A percentile compares a stretch with the other conserved stretches of the same genome.
Evolutionary conservation across 1,140 invertebrate genomes (phyloP).

Genomic region (Drosophila ambigua): DNA sequence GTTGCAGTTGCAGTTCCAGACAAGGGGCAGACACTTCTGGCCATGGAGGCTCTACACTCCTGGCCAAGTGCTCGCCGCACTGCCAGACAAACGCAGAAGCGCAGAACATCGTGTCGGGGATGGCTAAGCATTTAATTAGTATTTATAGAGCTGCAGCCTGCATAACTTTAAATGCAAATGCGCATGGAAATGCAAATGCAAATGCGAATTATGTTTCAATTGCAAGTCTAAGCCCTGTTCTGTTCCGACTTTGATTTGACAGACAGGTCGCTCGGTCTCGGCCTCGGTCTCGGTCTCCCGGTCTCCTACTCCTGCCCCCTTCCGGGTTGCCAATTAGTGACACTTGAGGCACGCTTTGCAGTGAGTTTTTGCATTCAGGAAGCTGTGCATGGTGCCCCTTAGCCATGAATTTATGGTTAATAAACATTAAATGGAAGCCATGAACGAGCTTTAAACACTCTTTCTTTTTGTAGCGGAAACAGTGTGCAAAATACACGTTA

Average conservation of each 20-base stretch:
- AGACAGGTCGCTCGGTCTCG: neutral
- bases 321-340: constrained; percentile 36
- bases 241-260: constrained; percentile 22
- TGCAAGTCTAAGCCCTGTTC: constrained; percentile 16
- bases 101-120: constrained; percentile 27
- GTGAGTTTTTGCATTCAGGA: constrained; percentile 17
- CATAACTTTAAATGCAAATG: constrained; percentile 63
- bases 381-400: neutral
- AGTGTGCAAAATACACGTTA: neutral
- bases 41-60: constrained; percentile 8
- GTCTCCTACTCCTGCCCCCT: neutral
- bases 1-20: neutral
- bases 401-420: constrained; percentile 10
- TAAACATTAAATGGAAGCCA: constrained; percentile 37
- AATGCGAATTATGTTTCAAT: constrained; percentile 59
- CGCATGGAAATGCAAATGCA: constrained; percentile 40
- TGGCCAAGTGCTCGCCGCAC: constrained; percentile 46
- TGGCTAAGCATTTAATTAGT: constrained; percentile 65
- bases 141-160: constrained; percentile 49
- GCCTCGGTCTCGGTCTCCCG: neutral
- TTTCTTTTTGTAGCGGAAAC: neutral
- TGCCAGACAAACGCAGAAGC: constrained; percentile 36
- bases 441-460: constrained; percentile 19
- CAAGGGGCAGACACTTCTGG: constrained; percentile 31
- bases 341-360: neutral